Base-by-base conservation (phyloP, 2,888 invertebrate genomes). In the Hydriomena furcata region DNA sequence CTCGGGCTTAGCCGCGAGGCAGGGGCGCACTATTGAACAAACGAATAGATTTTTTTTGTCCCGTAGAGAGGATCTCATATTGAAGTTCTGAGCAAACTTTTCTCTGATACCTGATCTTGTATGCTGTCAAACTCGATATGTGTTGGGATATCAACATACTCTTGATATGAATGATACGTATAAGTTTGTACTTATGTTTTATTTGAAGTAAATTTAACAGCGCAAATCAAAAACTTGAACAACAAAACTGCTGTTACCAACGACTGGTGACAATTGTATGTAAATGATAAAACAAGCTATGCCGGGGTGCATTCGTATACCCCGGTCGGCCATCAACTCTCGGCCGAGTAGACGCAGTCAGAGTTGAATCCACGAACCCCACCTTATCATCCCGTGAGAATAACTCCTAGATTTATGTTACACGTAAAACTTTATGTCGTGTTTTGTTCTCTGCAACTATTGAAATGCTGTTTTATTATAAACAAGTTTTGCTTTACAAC, bases 401-500 rank as follows among this genome's bases (percentile, higher is more conserved):
- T 87, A 86, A 83, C 85, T 86, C 76, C 73, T 74, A 82, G 83
- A 88, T 88, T 86, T 87, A 88, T 87, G 84, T 75, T 76, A 70
- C 76, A 76, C 81, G 83, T 86, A 82, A 88, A 88, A 87, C 78
- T 88, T 88, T 87, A 87, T 85, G 83, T 82, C 83, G 76, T 77
- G 76, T 75, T 80, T 84, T 82, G 82, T 84, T 82, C 73, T 70
- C 72, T 73, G 66, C 64, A 69, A 71, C 68, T 65, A 66, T 63
- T 55, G 56, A 58, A 61, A 70, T 63, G 64, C 68, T 71, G 65
- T 67, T 71, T 73, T 72, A 71, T 68, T 73, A 68, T 73, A 64
- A 57, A 66, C 68, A 70, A 52, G 63, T 58, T 64, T 70, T 50
- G 43, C 30, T 57, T 64, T 53, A 58, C 47, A 64, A 27, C 23